phyloP scores from a whole-genome alignment of 1,140 invertebrate species.

The Pseudomyrmex gracilis region DNA sequence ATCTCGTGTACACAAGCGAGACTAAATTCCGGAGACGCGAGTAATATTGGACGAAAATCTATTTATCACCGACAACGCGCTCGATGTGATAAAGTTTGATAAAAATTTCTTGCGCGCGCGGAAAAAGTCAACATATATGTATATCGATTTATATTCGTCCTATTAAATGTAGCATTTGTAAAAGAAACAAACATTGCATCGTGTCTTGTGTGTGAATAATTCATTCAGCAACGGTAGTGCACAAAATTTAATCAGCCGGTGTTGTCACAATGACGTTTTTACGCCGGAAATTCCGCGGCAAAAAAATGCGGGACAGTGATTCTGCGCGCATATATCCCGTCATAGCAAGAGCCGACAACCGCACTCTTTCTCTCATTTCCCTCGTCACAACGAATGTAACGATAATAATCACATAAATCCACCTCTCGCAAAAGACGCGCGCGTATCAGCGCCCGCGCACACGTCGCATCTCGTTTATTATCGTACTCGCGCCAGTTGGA shows the following conservation, averaged over 20 bases:
- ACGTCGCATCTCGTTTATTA: slow-evolving; percentile 76
- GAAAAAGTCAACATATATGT: background rate
- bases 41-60: background rate
- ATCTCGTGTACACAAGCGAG: background rate
- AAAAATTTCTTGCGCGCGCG: background rate
- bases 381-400: slow-evolving; percentile 32
- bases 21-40: background rate
- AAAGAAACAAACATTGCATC: too few species aligned
- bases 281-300: background rate
- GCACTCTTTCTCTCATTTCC: slow-evolving; percentile 9
- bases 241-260: background rate
- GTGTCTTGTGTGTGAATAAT: background rate
- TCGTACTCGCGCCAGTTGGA: slow-evolving; percentile 73
- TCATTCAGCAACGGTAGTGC: background rate
- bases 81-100: background rate
- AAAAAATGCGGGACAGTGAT: background rate
- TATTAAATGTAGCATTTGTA: background rate
- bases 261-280: background rate
- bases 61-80: background rate
- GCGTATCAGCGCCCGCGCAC: slow-evolving; percentile 62
- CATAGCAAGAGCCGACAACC: background rate
- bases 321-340: background rate
- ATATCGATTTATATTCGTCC: background rate
- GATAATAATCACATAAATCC: slow-evolving; percentile 68
- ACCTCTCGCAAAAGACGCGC: slow-evolving; percentile 35